Conservation (phyloP, 2,888 invertebrate genomes). For the Prosapia bicincta region DNA sequence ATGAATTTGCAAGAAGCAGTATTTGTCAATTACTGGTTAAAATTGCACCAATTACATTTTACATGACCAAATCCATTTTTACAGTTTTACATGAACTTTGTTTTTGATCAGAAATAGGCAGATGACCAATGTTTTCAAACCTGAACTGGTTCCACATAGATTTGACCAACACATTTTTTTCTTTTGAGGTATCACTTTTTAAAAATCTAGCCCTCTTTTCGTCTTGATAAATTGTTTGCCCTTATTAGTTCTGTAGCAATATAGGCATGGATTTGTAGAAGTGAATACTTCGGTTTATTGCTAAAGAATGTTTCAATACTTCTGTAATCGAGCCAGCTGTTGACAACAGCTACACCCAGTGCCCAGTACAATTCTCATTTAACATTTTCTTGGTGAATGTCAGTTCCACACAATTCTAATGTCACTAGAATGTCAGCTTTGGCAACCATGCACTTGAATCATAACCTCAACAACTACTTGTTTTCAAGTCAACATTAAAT, state of each 20-base stretch:
- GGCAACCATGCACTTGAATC: conserved; percentile 42
- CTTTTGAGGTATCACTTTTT: neutral
- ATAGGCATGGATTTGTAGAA: neutral
- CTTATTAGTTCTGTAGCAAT: neutral
- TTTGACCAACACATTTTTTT: neutral
- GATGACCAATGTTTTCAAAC: neutral
- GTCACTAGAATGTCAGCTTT: conserved; percentile 41
- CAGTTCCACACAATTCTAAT: conserved; percentile 40
- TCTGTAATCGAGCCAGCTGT: conserved; percentile 26
- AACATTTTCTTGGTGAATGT: conserved; percentile 37
- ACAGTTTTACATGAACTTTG: neutral
- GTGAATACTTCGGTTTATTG: neutral
- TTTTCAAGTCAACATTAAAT: too few relatives aligned
- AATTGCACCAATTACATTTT: too few relatives aligned
- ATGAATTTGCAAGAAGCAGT: too few relatives aligned
- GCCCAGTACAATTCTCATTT: conserved; percentile 38
- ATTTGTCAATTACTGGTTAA: too few relatives aligned
- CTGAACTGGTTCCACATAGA: neutral
- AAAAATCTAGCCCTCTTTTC: neutral
- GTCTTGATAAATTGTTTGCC: neutral
- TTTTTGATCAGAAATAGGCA: neutral
- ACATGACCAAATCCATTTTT: neutral
- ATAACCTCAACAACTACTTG: too few relatives aligned
- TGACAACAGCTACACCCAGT: conserved; percentile 35
- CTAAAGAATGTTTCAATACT: neutral